Percentiles rank a stretch among this genome's conserved stretches.
phyloP scores from a whole-genome alignment of 2,888 invertebrate species.

The Meloe dianella region DNA sequence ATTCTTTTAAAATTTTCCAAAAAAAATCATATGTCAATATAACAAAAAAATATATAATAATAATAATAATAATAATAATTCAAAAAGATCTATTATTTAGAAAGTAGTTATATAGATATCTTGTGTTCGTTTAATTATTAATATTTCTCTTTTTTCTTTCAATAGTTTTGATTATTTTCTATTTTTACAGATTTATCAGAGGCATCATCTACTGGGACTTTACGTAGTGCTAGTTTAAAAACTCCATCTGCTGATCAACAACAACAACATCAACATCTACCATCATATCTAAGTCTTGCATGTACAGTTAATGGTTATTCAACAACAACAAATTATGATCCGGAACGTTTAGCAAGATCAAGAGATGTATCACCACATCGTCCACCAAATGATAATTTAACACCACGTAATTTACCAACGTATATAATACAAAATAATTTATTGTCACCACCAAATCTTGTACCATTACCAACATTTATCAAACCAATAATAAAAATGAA shows the following conservation, averaged over 20 bases:
- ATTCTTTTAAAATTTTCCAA: neutral
- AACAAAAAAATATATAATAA: neutral
- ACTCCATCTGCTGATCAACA: constrained; percentile 48
- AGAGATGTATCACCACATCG: constrained; percentile 75
- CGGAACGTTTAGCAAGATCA: constrained; percentile 67
- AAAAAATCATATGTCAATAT: neutral
- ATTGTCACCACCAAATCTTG: constrained; percentile 58
- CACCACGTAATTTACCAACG: constrained; percentile 39
- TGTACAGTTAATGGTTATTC: constrained; percentile 92
- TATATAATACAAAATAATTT: constrained; percentile 54
- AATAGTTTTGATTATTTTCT: constrained; percentile 23
- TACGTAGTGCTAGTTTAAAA: constrained; percentile 60
- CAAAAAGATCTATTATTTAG: too few species aligned
- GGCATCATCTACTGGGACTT: constrained; percentile 61
- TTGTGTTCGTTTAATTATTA: neutral
- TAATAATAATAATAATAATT: too few species aligned
- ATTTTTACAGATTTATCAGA: constrained; percentile 61
- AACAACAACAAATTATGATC: constrained; percentile 85
- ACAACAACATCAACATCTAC: constrained; percentile 73
- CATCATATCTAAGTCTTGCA: constrained; percentile 86
- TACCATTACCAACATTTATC: constrained; percentile 49
- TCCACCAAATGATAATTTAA: constrained; percentile 54
- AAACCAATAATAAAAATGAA: constrained; percentile 45
- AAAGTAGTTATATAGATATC: too few species aligned
- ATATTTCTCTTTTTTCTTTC: constrained; percentile 4